phyloP scores from a whole-genome alignment of 2,113 vertebrate genomes.

The Blennius ocellaris region DNA sequence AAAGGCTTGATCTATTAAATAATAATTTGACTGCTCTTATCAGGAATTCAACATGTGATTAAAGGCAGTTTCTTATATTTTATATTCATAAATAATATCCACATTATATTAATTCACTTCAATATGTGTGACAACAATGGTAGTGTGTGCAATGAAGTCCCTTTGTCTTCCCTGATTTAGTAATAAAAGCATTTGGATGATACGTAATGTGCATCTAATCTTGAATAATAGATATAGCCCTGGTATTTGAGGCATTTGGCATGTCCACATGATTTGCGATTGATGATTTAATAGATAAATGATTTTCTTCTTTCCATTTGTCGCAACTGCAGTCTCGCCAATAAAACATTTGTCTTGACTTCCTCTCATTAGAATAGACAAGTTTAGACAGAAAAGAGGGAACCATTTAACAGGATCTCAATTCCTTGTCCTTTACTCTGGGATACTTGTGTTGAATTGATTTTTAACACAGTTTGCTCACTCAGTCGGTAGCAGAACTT shows the following conservation, averaged over 20 bases:
- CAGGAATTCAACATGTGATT: constrained; percentile 9
- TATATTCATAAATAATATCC: constrained; percentile 21
- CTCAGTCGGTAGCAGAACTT: constrained; percentile 48
- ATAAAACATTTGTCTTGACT: constrained; percentile 30
- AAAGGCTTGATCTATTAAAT: not conserved
- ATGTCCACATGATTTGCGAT: not conserved
- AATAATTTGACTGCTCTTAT: not conserved
- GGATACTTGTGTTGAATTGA: constrained; percentile 61
- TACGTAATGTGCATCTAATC: not conserved
- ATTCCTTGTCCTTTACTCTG: constrained; percentile 32
- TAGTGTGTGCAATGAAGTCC: no score
- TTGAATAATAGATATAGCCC: not conserved
- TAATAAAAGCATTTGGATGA: constrained; percentile 3
- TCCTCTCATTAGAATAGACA: constrained; percentile 33
- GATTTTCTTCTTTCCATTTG: not conserved
- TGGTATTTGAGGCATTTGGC: constrained; percentile 1
- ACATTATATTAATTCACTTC: constrained; percentile 16
- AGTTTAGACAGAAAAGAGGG: constrained; percentile 20
- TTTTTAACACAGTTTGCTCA: constrained; percentile 47
- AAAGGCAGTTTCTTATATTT: constrained; percentile 5
- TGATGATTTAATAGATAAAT: constrained; percentile 3
- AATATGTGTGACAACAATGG: not conserved
- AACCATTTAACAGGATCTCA: constrained; percentile 45
- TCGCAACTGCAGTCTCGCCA: not conserved
- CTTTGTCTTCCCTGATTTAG: not conserved